Evolutionary conservation across 2,888 invertebrate species (phyloP), one percentile per base, ranked within the genome.

Genomic region (Agonopterix arenella): DNA sequence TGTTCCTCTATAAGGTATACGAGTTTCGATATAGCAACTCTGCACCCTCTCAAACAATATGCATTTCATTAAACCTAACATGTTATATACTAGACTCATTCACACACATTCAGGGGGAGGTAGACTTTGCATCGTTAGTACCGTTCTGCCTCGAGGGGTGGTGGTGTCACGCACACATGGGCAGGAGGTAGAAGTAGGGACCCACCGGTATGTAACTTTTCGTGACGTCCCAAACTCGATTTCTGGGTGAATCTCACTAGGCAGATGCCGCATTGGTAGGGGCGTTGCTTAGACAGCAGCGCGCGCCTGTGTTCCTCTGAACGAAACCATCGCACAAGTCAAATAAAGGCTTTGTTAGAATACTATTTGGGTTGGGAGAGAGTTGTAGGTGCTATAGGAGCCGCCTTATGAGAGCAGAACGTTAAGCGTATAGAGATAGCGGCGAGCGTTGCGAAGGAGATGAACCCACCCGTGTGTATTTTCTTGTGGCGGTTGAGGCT

Each of bases 401-500:
- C 63, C 66, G 53, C 55, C 28, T 28, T 5, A 28, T 28, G 57
- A 52, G 53, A 54, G 54, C 51, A 53, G 56, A 54, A 58, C 47
- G 59, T 55, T 54, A 56, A 60, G 57, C 62, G 61, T 63, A 63
- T 57, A 61, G 58, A 59, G 57, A 64, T 63, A 72, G 67, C 73
- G 66, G 68, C 68, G 71, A 70, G 68, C 71, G 69, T 68, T 63
- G 73, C 68, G 65, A 67, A 68, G 63, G 52, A 69, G 62, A 64
- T 68, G 58, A 76, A 89, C 90, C 81, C 85, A 90, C 90, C 90
- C 73, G 93, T 93, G 73, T 93, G 93, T 64, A 93, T 92, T 75
- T 93, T 91, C 84, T 92, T 93, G 85, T 93, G 93, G 68, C 93
- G 91, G 83, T 93, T 93, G 71, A 93, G 89, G 76, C 93, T 93